A percentile compares a stretch with the other conserved stretches of the same genome.
Evolutionary conservation across 2,888 invertebrate genomes (phyloP).

Genomic region (Dasysyrphus tricinctus): DNA sequence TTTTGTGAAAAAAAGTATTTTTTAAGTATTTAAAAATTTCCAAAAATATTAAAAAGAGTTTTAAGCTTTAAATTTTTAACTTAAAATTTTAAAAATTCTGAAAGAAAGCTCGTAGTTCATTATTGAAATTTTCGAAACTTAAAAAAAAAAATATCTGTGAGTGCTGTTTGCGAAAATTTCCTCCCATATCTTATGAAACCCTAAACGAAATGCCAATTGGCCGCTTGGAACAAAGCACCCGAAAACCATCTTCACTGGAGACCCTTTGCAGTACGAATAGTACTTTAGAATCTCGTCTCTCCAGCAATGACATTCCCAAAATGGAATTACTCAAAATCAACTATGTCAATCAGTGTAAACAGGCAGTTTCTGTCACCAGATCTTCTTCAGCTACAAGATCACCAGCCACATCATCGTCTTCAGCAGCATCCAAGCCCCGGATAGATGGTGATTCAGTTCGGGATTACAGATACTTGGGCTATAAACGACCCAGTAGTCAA

Average conservation of each 20-base stretch:
- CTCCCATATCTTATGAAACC: constrained; percentile 46
- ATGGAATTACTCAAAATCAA: constrained; percentile 83
- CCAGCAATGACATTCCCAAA: constrained; percentile 81
- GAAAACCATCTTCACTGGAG: constrained; percentile 76
- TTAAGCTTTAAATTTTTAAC: not conserved
- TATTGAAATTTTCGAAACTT: constrained; percentile 14
- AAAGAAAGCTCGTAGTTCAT: not conserved
- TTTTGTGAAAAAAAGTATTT: constrained; percentile 4
- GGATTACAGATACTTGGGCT: constrained; percentile 69
- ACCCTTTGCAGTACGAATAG: constrained; percentile 77
- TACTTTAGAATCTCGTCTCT: constrained; percentile 81
- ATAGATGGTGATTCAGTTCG: constrained; percentile 50
- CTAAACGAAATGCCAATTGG: constrained; percentile 79
- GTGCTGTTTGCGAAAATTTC: constrained; percentile 8
- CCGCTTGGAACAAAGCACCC: constrained; percentile 76
- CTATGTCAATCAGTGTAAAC: constrained; percentile 82
- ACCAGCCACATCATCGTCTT: constrained; percentile 52
- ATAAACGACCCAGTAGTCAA: constrained; percentile 65
- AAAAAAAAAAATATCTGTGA: constrained; percentile 39
- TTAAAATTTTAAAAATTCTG: not conserved
- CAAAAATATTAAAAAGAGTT: not conserved
- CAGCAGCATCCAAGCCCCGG: constrained; percentile 75
- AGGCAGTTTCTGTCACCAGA: constrained; percentile 75
- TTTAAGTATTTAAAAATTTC: not conserved
- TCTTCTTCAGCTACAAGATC: constrained; percentile 48